phyloP scores from a whole-genome alignment of 1,140 invertebrate species.

The Micrasema minimum region DNA sequence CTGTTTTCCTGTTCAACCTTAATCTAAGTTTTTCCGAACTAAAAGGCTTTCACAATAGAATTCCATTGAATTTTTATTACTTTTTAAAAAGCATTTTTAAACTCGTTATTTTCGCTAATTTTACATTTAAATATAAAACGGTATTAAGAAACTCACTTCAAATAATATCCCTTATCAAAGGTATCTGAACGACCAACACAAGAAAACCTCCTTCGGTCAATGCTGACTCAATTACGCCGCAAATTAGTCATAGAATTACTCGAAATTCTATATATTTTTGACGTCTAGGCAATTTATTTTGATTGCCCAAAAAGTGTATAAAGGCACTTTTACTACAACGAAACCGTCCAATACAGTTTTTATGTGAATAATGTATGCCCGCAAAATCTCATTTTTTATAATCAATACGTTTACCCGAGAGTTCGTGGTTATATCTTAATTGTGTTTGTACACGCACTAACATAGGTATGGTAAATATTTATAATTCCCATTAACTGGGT shows the following conservation, averaged over 20 bases:
- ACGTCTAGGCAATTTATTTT: conserved; percentile 43
- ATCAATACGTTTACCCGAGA: conserved; percentile 22
- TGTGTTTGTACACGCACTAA: conserved; percentile 21
- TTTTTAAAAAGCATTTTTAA: too few species aligned
- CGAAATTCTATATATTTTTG: conserved; percentile 44
- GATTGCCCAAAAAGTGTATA: conserved; percentile 21
- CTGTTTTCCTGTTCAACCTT: neutral
- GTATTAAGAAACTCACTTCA: neutral
- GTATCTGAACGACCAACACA: conserved; percentile 30
- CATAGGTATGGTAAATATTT: conserved; percentile 13
- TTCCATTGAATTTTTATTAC: too few species aligned
- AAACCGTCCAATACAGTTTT: neutral
- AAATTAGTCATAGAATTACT: conserved; percentile 46
- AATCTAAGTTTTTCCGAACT: neutral
- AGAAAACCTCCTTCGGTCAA: conserved; percentile 20
- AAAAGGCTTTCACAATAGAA: too few species aligned
- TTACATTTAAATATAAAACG: neutral
- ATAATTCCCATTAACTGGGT: neutral
- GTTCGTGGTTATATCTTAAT: conserved; percentile 6
- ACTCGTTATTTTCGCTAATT: neutral
- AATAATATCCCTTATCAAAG: conserved; percentile 5
- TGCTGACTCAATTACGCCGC: conserved; percentile 43
- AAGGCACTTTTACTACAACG: neutral
- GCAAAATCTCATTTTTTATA: conserved; percentile 14
- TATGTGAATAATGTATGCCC: conserved; percentile 2